Base-by-base conservation (phyloP, 2,888 invertebrate species). In the Agonopterix alstromeriana region DNA sequence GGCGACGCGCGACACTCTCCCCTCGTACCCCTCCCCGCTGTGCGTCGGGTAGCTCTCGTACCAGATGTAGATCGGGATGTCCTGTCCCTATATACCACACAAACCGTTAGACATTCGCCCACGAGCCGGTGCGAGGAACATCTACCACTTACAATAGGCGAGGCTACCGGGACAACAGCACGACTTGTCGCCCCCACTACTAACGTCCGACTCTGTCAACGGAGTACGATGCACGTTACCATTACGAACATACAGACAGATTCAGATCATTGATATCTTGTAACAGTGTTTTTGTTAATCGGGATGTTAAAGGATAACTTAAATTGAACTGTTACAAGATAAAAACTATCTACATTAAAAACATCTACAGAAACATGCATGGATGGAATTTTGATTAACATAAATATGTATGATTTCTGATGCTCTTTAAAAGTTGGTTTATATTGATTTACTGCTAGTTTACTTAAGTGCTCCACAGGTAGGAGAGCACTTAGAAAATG, bases 11-110 rank as follows among this genome's bases (percentile, higher is more conserved):
- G 96, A 95, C 75, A 97, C 97, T 55, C 97, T 91, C 65, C 96
- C 96, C 83, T 97, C 96, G 90, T 97, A 97, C 48, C 96, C 97
- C 82, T 96, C 95, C 70, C 96, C 98, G 84, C 97, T 96, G 92
- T 98, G 98, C 60, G 98, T 96, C 66, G 97, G 97, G 90, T 98
- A 98, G 82, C 97, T 96, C 90, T 97, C 97, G 92, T 97, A 98
- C 96, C 97, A 97, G 90, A 98, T 97, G 92, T 97, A 98, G 86
- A 98, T 97, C 68, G 98, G 97, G 88, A 97, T 95, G 90, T 97
- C 97, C 91, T 97, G 94, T 81, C 97, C 97, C 97, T 97, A 91
- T 82, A 42, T 46, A 48, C 48, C 44, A 51, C 42, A 45, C 45
- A 41, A n/a, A n/a, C 46, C 5, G 35, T 51, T 48, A 51, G 35